phyloP scores from a whole-genome alignment of 2,888 invertebrate genomes.

The Agrochola lychnidis region DNA sequence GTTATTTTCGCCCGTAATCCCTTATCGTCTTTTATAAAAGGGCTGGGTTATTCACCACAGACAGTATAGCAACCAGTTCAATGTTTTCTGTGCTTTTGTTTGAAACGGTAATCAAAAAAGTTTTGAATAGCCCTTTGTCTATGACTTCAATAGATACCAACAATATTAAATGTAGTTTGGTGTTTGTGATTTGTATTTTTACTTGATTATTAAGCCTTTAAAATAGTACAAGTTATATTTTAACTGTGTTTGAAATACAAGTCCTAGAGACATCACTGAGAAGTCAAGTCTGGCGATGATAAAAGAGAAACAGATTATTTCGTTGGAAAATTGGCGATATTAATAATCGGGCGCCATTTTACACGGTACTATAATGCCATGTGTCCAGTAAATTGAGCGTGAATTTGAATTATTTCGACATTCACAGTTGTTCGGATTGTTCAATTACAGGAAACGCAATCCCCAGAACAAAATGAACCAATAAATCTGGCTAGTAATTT shows the following conservation, averaged over 20 bases:
- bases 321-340: neutral
- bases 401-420: neutral
- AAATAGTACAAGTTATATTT: constrained; percentile 1
- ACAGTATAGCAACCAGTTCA: constrained; percentile 16
- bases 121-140: constrained; percentile 23
- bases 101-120: constrained; percentile 31
- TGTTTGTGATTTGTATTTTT: constrained; percentile 20
- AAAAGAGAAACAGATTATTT: neutral
- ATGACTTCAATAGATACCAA: constrained; percentile 8
- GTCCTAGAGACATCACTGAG: neutral
- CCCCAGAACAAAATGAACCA: constrained; percentile 20
- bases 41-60: constrained; percentile 7
- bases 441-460: constrained; percentile 27
- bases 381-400: neutral
- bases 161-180: constrained; percentile 7
- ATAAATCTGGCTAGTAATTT: constrained; percentile 47
- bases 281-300: neutral
- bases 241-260: neutral
- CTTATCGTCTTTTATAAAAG: constrained; percentile 28
- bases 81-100: constrained; percentile 22
- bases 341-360: neutral
- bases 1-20: constrained; percentile 32
- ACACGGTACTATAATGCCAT: neutral
- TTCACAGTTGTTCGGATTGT: constrained; percentile 21
- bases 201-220: neutral